These are phyloP conservation scores for Podilymbus podiceps DNA, from an alignment of 2,113 vertebrate genomes.

Conservation along the genomic window DNA sequence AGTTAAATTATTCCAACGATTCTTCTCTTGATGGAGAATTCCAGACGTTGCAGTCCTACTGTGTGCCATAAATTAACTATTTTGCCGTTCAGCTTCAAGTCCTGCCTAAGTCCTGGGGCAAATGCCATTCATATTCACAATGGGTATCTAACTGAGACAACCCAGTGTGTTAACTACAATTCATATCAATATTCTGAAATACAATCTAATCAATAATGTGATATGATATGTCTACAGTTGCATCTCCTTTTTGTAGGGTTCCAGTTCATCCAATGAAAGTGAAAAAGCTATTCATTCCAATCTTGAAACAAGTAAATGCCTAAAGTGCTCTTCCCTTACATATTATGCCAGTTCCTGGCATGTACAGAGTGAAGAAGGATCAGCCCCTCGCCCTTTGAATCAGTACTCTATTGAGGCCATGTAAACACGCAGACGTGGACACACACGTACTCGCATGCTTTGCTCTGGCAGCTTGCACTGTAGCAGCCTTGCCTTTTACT, in stretches of 20 bases:
- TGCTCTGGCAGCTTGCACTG: background rate
- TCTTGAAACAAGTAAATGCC: background rate
- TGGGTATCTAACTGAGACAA: background rate
- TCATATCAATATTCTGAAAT: background rate
- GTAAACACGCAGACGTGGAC: background rate
- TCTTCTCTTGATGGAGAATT: slow-evolving; percentile 34
- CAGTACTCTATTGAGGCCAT: background rate
- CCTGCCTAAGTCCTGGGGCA: slow-evolving; percentile 12
- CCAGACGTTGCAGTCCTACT: background rate
- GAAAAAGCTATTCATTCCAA: background rate
- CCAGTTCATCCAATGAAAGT: background rate
- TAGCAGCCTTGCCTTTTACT: background rate
- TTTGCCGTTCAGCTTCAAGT: background rate
- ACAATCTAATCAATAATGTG: background rate
- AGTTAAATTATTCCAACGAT: slow-evolving; percentile 23
- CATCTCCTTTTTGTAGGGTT: background rate
- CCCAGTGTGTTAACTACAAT: background rate
- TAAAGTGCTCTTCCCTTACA: background rate
- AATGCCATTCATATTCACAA: background rate
- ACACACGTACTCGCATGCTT: fast-evolving
- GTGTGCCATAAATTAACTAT: slow-evolving; percentile 24
- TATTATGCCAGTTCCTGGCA: background rate
- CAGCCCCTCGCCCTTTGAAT: background rate
- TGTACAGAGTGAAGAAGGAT: background rate
- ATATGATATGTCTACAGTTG: background rate